Evolutionary conservation across 37 sponge, comb jelly and placozoan species (phyloP).

Genomic region (Tethya wilhelma): DNA sequence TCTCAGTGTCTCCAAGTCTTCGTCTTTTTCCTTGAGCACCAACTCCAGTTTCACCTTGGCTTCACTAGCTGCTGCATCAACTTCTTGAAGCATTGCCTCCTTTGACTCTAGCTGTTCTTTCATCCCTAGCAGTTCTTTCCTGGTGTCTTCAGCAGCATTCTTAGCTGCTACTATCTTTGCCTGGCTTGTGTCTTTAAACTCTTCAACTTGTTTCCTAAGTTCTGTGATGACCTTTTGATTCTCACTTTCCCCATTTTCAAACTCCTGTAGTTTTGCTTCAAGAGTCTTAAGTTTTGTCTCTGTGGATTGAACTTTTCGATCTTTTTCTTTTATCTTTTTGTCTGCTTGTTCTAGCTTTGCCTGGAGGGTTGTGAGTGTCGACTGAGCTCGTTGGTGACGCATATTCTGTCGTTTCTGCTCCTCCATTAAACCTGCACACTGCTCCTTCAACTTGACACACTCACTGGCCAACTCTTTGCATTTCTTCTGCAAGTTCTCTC

Average conservation of each 20-base stretch:
- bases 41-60: neutral
- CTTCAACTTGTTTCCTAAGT: neutral
- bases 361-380: neutral
- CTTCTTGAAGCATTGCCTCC: neutral
- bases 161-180: neutral
- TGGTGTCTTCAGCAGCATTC: neutral
- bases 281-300: too few relatives aligned
- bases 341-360: conserved; percentile 5
- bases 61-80: neutral
- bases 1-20: neutral
- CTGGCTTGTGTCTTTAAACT: too few relatives aligned
- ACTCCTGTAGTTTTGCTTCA: too few relatives aligned
- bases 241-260: neutral
- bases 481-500: neutral
- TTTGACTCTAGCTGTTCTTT: neutral
- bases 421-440: too few relatives aligned
- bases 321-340: neutral
- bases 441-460: too few relatives aligned
- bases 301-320: too few relatives aligned
- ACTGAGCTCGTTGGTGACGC: conserved; percentile 34
- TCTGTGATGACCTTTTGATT: neutral
- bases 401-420: neutral
- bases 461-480: neutral
- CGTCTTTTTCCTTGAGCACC: neutral
- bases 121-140: neutral